phyloP scores from a whole-genome alignment of 1,140 invertebrate species.

The Microplitis mediator region DNA sequence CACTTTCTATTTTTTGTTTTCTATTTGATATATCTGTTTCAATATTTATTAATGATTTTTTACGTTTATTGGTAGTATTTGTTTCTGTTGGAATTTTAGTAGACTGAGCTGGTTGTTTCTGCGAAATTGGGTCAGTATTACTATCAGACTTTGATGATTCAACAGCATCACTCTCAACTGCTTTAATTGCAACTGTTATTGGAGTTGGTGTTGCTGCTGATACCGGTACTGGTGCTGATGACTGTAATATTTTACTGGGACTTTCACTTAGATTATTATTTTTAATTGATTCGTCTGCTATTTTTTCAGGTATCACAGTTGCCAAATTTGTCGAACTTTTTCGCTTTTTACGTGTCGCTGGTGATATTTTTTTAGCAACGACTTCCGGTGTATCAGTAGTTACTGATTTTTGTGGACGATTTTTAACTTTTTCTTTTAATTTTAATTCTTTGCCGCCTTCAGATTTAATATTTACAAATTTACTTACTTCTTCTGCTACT shows the following conservation, averaged over 20 bases:
- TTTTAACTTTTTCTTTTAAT: slow-evolving; percentile 41
- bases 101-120: not conserved
- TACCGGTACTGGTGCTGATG: no score
- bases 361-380: not conserved
- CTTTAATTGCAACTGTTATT: no score
- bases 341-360: not conserved
- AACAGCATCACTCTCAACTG: no score
- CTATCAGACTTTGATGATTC: no score
- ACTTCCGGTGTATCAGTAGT: not conserved
- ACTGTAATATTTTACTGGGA: no score
- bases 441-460: slow-evolving; percentile 50
- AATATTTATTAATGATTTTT: not conserved
- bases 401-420: not conserved
- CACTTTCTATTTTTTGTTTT: not conserved
- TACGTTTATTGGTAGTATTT: not conserved
- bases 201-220: no score
- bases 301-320: no score
- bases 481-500: slow-evolving; percentile 15
- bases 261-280: not conserved
- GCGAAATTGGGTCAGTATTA: no score
- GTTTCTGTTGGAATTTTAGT: not conserved
- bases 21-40: not conserved
- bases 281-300: not conserved
- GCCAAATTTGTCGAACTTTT: not conserved
- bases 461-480: slow-evolving; percentile 48